Conservation (phyloP, 2,113 vertebrate species). For the Procavia capensis region DNA sequence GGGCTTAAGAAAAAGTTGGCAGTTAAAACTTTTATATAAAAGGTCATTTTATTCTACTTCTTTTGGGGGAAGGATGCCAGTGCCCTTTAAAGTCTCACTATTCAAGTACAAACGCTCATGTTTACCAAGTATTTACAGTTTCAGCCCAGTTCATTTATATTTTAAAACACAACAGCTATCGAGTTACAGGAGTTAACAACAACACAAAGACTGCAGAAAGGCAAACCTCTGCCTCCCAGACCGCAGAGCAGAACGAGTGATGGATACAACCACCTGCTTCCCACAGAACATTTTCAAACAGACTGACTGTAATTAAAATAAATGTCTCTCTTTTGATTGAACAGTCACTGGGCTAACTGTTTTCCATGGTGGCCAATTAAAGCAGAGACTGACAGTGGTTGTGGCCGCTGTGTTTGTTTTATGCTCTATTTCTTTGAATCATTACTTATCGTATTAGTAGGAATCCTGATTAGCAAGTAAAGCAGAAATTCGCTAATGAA, state of each 20-base stretch:
- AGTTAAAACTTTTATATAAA: conserved; percentile 47
- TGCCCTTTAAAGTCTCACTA: conserved; percentile 67
- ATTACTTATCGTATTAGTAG: fast-evolving
- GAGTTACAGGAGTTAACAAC: background rate
- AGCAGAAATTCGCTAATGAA: background rate
- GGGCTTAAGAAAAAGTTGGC: background rate
- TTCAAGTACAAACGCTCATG: conserved; percentile 73
- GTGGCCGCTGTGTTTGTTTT: background rate
- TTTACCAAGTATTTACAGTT: conserved; percentile 80
- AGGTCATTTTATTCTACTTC: conserved; percentile 70
- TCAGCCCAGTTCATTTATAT: conserved; percentile 30
- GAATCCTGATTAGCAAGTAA: background rate
- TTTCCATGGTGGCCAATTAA: background rate
- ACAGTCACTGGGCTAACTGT: background rate
- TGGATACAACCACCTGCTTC: background rate
- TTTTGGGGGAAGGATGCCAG: conserved; percentile 30
- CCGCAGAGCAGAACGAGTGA: background rate
- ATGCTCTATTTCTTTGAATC: background rate
- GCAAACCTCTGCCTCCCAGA: background rate
- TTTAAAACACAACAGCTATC: background rate
- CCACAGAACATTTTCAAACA: background rate
- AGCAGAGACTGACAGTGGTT: background rate
- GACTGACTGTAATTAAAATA: background rate
- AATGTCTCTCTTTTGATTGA: no score
- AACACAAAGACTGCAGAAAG: background rate